These are phyloP conservation scores for Pseudomyrmex concolor DNA, from an alignment of 1,140 invertebrate species.

Conservation along the genomic window DNA sequence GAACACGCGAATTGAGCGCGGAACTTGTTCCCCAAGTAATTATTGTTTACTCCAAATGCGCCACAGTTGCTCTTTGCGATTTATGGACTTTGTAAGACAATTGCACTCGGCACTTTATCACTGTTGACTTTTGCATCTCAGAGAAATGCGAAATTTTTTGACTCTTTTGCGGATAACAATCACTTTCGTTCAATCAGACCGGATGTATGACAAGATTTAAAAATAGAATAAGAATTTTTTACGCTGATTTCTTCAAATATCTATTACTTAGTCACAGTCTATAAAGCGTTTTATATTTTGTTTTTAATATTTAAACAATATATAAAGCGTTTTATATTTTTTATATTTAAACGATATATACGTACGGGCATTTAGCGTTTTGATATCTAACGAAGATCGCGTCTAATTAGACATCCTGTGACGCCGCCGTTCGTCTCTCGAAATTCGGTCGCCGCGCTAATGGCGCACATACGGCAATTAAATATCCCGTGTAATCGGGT, in stretches of 20 bases:
- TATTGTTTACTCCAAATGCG: conserved; percentile 1
- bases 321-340: not conserved
- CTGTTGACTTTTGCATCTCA: not conserved
- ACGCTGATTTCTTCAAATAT: not conserved
- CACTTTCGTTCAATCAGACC: too few species aligned
- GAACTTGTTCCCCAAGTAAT: conserved; percentile 13
- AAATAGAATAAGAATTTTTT: not conserved
- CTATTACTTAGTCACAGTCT: not conserved
- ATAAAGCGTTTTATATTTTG: not conserved
- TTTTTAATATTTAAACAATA: too few species aligned
- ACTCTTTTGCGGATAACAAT: too few species aligned
- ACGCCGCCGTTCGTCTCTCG: not conserved
- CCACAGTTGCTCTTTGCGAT: not conserved
- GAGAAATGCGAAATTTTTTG: not conserved
- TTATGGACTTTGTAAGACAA: conserved; percentile 5
- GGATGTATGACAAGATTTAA: too few species aligned
- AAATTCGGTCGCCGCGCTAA: conserved; percentile 28
- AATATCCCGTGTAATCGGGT: conserved; percentile 17
- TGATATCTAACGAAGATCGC: not conserved
- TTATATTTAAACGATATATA: not conserved
- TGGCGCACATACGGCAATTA: conserved; percentile 16
- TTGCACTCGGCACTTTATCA: not conserved
- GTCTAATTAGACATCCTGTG: conserved; percentile 7
- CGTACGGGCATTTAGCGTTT: too few species aligned
- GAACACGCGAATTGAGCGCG: conserved; percentile 1